Evolutionary conservation across 2,888 invertebrate species (phyloP), one percentile per base, ranked within the genome.

Genomic region (Plebejus argus): DNA sequence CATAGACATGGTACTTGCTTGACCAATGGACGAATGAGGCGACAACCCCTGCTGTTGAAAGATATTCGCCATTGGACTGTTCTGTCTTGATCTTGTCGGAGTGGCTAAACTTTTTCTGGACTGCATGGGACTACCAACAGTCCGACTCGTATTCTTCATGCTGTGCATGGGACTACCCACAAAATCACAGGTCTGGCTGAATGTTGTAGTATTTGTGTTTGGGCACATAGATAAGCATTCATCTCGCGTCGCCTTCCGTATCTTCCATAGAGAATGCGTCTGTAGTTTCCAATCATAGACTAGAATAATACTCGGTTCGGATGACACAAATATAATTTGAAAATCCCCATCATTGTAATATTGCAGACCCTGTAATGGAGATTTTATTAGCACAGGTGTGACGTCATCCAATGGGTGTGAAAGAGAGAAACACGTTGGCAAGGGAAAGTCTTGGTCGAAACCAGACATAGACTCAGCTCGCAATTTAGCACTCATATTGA

Each of bases 371-470:
- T 94, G 94, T 0, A 90, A 91, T 79, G 95, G 94, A 20, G 96
- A 96, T 85, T 96, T 97, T 80, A 96, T 94, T 8, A 97, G 90
- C 56, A 99, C 95, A 0, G 99, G 99, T 78, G 97, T 96, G 39
- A 98, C 96, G 90, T 99, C 99, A 88, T 99, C 98, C 77, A 99
- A 91, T 0, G 99, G 99, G 94, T 99, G 98, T 0, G 97, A 95
- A 78, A 99, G 90, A 10, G 98, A 98, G 89, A 98, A 99, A 75
- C 98, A 95, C 0, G 97, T 96, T 0, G 98, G 97, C 85, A 97
- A 94, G 0, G 94, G 92, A 76, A 95, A 92, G 66, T 94, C 94
- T n/a, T 89, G 87, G 3, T 94, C 94, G 53, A 87, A 91, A 0
- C 85, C 89, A 0, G 90, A 88, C 0, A 90, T 82, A 0, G 93